Evolutionary conservation across 2,113 vertebrate genomes (phyloP), one percentile per base, ranked within the genome.

Genomic region (Psittacus erithacus): DNA sequence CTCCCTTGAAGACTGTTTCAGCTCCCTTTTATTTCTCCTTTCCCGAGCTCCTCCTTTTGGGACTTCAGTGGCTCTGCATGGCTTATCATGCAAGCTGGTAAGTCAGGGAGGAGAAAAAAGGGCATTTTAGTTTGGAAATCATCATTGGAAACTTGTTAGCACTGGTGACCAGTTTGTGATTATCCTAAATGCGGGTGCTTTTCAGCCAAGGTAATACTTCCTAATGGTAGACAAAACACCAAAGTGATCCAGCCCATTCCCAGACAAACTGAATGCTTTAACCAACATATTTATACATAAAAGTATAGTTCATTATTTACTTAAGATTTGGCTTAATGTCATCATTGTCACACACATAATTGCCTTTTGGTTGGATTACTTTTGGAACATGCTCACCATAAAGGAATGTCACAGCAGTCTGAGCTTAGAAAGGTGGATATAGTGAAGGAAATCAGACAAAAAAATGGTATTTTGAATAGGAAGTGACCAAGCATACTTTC

Each of bases 291-390:
- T 90, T 91, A 7, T 90, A 46, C 33, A 17, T 43, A 67, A 77
- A 95, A 86, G 46, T 64, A 81, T 60, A 80, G 67, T 46, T 88
- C 31, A 8, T 63, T 43, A 75, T 93, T 95, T 95, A 53, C 68
- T 90, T 94, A 77, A 93, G 73, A 44, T 73, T 43, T 59, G 41
- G 65, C 53, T 86, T 81, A 70, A 70, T 75, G 55, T 86, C 76
- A 15, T 77, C 67, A 23, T 59, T 94, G 90, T 90, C 16, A 5
- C 64, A 17, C 59, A 35, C 50, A 8, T 63, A 50, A 91, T 95
- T 86, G 11, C 88, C 90, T 93, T 47, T 74, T 68, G 95, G 63
- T 95, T 90, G 92, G 57, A 7, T 59, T 24, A 35, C 57, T 35
- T 59, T 35, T 35, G 22, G 57, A 22, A 24, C 33, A 59, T 59